phyloP scores from a whole-genome alignment of 2,888 invertebrate species.

The Octonoba sinensis region DNA sequence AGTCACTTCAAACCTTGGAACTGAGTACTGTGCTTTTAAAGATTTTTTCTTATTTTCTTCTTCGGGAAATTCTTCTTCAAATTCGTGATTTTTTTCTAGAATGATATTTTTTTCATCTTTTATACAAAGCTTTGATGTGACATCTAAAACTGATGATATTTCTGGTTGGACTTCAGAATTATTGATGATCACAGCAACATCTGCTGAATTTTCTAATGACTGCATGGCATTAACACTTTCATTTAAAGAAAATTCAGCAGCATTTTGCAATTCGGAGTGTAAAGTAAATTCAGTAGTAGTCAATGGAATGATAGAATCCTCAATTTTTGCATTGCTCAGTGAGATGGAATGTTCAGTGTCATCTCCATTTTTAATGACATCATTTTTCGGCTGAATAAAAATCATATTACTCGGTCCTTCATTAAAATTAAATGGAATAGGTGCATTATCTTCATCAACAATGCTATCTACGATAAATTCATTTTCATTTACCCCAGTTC shows the following conservation, averaged over 20 bases:
- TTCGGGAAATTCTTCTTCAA: constrained; percentile 8
- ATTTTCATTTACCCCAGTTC: no score
- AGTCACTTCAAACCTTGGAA: constrained; percentile 79
- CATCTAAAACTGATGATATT: background rate
- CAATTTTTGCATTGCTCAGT: constrained; percentile 17
- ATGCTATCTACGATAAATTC: no score
- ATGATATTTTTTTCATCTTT: background rate
- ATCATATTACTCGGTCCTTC: no score
- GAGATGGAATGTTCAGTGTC: constrained; percentile 72
- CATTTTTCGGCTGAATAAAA: no score
- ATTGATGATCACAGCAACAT: constrained; percentile 27
- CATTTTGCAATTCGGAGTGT: constrained; percentile 22
- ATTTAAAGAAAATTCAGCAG: constrained; percentile 19
- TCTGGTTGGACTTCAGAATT: background rate
- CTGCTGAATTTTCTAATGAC: constrained; percentile 20
- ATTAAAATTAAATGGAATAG: no score
- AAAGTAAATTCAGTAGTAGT: constrained; percentile 31
- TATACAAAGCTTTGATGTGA: no score
- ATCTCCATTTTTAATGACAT: constrained; percentile 70
- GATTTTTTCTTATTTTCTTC: constrained; percentile 18
- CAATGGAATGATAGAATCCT: constrained; percentile 31
- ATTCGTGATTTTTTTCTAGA: constrained; percentile 3
- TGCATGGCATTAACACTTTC: constrained; percentile 10
- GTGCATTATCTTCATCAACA: no score
- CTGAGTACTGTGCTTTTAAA: constrained; percentile 67